Evolutionary conservation across 2,888 invertebrate species (phyloP), one percentile per base, ranked within the genome.

Genomic region (Neoscelio sp.): DNA sequence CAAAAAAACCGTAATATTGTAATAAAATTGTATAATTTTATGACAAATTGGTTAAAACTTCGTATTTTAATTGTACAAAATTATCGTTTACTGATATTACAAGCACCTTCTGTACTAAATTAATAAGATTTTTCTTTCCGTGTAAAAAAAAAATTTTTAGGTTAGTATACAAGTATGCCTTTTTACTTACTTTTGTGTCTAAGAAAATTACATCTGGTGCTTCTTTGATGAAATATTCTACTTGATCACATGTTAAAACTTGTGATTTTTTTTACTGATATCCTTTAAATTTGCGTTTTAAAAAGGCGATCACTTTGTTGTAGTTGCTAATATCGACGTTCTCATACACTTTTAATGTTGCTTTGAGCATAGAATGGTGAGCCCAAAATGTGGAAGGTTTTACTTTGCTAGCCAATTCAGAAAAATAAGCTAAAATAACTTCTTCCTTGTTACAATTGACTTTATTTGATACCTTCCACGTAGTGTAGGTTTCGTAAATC

Each of bases 351-450:
- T 3, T 0, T 8, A 54, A 35, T 35, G 54, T 54, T 20, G 35
- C n/a, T 54, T 54, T 54, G 8, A 54, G 12, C 54, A 54, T 54
- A 4, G 54, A 54, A 12, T 23, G 23, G 6, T 38, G 12, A 2
- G 54, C 2, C 20, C 35, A 38, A 23, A 54, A 8, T 15, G 54
- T 54, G 0, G 54, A 12, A 1, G 54, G 54, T 23, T 35, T 38
- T 1, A 38, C 2, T 2, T 13, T 54, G 2, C 17, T 35, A 1
- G 54, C 35, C 8, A 12, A 8, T 3, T 54, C 12, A 1, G 7
- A 13, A 13, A 54, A 38, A 30, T 38, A 54, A 10, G 54, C 20
- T 7, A 54, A 4, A 10, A 54, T 17, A 7, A 35, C 30, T n/a
- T 38, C 23, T 38, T 54, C 54, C 3, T n/a, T 38, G 15, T 13